Evolutionary conservation across 2,797 vertebrate genomes (phyloP).

Genomic region (Mormyrus proboscirostris): DNA sequence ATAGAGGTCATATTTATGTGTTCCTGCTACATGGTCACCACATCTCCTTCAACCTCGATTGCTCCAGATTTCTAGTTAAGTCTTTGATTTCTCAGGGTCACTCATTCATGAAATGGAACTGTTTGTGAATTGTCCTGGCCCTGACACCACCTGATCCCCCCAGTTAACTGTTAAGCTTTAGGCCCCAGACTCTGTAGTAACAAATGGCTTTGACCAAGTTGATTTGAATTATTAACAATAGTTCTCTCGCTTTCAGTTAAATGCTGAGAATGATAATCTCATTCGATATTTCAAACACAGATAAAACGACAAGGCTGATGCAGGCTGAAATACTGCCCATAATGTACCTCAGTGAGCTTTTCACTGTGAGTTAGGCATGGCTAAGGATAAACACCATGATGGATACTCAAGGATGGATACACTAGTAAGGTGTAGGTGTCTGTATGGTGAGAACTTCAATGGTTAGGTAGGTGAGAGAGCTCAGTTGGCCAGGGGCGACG

Average conservation of each 20-base stretch:
- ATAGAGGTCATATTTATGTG: background rate
- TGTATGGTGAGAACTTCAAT: background rate
- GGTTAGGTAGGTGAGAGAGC: background rate
- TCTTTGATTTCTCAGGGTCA: background rate
- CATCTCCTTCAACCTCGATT: background rate
- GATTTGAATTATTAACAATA: background rate
- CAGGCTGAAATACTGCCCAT: background rate
- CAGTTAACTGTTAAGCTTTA: background rate
- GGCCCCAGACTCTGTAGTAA: background rate
- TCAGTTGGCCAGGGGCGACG: background rate
- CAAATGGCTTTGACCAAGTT: background rate
- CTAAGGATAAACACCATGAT: background rate
- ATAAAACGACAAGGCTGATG: background rate
- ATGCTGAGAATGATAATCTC: conserved; percentile 34
- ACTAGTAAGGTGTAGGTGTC: background rate
- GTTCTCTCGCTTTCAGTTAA: conserved; percentile 58
- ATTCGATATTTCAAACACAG: conserved; percentile 21
- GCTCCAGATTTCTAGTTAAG: background rate
- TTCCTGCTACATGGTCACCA: background rate
- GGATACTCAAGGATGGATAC: background rate
- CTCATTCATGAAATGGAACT: background rate
- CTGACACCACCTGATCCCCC: background rate
- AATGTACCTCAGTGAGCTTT: background rate
- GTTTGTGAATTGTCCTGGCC: background rate
- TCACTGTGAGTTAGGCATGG: background rate